Evolutionary conservation across 2,797 vertebrate genomes (phyloP), one percentile per base, ranked within the genome.

Genomic region (Lophotriccus pileatus): DNA sequence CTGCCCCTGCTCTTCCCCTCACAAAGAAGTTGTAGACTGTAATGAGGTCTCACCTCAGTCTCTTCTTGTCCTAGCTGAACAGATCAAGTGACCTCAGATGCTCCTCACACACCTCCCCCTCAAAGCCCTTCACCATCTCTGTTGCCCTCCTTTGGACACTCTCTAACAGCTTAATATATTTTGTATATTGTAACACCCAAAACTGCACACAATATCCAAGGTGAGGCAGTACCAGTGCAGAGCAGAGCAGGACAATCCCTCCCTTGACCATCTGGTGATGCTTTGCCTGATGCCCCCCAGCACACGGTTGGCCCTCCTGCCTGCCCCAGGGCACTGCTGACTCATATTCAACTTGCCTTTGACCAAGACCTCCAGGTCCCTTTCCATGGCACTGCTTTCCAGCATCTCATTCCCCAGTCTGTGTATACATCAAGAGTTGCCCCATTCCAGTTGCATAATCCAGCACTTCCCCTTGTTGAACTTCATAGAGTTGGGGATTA

Each of bases 251-350:
- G 39, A 60, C 39, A 68, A 53, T 76, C 19, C 13, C 28, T 60
- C 18, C 41, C 30, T 55, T 4, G 3, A 10, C 17, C 0, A 0
- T 11, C 47, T 62, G 60, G 4, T 0, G 0, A 62, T 34, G 47
- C 24, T 69, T 34, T 30, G 30, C 47, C 34, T 60, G 63, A 39
- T 68, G n/a, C 2, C 0, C 32, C 28, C 13, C 63, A 39, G 39
- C 55, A 53, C 34, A 69, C 0, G 0, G 1, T 2, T 49, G 56
- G 3, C 17, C 6, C 21, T 78, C 17, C 49, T 27, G 49, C 17
- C 25, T 86, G 25, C 25, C 74, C 25, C 74, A 41, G 41, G 41
- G 25, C 64, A 47, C 49, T 62, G 19, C 20, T 85, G 55, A 0
- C n/a, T 46, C 10, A 7, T 0, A 5, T 21, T 55, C 30, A 12